phyloP scores from a whole-genome alignment of 2,797 vertebrate species.

The Gobio occitaniae region DNA sequence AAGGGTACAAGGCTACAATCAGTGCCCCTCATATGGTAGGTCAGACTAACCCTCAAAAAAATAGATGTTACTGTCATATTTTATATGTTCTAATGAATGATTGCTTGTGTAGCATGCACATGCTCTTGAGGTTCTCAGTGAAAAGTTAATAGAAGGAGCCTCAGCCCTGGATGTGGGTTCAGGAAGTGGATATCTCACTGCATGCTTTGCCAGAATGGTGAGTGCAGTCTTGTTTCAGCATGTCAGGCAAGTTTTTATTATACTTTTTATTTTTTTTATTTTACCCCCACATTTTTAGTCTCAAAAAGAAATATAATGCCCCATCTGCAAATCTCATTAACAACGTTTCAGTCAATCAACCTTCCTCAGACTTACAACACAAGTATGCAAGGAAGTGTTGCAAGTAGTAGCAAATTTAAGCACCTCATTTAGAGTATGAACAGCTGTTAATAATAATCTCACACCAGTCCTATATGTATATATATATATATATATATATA shows the following conservation, averaged over 20 bases:
- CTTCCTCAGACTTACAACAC: too few species aligned
- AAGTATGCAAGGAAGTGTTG: too few species aligned
- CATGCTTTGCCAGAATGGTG: conserved; percentile 93
- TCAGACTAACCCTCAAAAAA: background rate
- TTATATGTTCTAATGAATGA: conserved; percentile 2
- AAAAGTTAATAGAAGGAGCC: conserved; percentile 87
- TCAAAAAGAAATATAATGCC: background rate
- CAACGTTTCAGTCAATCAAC: too few species aligned
- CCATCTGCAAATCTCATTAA: too few species aligned
- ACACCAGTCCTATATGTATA: background rate
- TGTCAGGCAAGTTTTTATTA: background rate
- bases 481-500: too few species aligned
- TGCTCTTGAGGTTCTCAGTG: conserved; percentile 87
- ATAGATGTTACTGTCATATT: background rate
- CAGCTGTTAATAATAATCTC: too few species aligned
- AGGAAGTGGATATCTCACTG: conserved; percentile 91
- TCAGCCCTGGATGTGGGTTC: conserved; percentile 90
- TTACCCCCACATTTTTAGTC: background rate
- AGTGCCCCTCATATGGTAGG: conserved; percentile 95
- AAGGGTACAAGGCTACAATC: conserved; percentile 94
- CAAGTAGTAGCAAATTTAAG: too few species aligned
- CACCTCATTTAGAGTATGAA: too few species aligned
- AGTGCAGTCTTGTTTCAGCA: conserved; percentile 46
- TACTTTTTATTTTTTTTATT: background rate
- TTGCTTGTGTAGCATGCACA: conserved; percentile 84